These are phyloP conservation scores for Thalassaphorura encarpata DNA, from an alignment of 1,140 invertebrate genomes.

Conservation along the genomic window DNA sequence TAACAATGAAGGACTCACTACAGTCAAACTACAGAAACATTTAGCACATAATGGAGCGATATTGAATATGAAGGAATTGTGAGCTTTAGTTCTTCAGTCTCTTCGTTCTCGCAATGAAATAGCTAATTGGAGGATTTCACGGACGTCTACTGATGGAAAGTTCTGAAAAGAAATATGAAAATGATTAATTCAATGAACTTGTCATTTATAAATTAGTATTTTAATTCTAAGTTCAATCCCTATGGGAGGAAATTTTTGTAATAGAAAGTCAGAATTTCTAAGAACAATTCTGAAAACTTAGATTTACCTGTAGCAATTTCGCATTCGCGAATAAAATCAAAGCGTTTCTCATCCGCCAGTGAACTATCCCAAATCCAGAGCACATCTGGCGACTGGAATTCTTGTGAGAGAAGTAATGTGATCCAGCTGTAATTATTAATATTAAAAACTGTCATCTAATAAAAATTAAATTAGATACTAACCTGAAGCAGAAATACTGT, in stretches of 20 bases:
- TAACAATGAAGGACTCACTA: too few species aligned
- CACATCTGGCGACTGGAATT: constrained; percentile 92
- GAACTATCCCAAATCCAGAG: constrained; percentile 92
- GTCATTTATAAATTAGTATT: neutral
- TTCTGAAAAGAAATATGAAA: constrained; percentile 15
- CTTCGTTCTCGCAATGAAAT: too few species aligned
- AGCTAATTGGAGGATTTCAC: constrained; percentile 26
- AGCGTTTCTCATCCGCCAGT: constrained; percentile 78
- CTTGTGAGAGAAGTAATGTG: constrained; percentile 88
- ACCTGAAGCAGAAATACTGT: constrained; percentile 92
- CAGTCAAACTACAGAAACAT: too few species aligned
- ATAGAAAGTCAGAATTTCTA: too few species aligned
- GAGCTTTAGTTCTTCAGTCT: too few species aligned
- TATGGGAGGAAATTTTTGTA: too few species aligned
- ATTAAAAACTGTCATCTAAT: neutral
- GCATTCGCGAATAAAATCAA: constrained; percentile 82
- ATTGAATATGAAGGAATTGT: too few species aligned
- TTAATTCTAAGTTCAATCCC: too few species aligned
- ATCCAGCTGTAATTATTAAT: constrained; percentile 63
- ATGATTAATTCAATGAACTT: neutral
- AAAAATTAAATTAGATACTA: constrained; percentile 29
- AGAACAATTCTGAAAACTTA: too few species aligned
- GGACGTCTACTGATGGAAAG: constrained; percentile 29
- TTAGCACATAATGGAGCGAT: too few species aligned
- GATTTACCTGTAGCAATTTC: constrained; percentile 73